phyloP scores from a whole-genome alignment of 2,888 invertebrate genomes.

The Synanthedon tipuliformis region DNA sequence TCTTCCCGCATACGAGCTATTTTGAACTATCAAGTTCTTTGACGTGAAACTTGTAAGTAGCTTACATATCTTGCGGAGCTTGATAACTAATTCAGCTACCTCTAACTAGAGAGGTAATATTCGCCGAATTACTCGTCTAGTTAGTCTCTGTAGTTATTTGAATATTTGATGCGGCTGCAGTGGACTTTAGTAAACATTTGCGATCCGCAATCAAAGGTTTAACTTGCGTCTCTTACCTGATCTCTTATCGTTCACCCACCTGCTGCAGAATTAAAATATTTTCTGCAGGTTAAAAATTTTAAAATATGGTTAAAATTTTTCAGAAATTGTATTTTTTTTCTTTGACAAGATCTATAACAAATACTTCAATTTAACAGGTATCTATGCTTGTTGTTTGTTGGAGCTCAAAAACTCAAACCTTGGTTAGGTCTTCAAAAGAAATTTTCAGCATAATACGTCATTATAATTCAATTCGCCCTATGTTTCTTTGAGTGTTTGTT shows the following conservation, averaged over 20 bases:
- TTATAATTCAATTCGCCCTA: not conserved
- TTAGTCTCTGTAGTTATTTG: constrained; percentile 52
- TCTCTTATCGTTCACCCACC: too few relatives aligned
- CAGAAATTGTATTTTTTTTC: too few relatives aligned
- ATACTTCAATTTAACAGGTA: too few relatives aligned
- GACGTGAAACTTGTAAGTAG: constrained; percentile 54
- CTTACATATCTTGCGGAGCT: constrained; percentile 44
- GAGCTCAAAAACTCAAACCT: too few relatives aligned
- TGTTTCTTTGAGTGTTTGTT: not conserved
- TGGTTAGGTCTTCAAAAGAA: too few relatives aligned
- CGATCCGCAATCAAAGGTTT: constrained; percentile 59
- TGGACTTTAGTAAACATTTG: constrained; percentile 58
- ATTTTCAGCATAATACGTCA: constrained; percentile 1
- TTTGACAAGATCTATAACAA: too few relatives aligned
- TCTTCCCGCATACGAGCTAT: constrained; percentile 19
- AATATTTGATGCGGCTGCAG: constrained; percentile 58
- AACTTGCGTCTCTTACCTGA: constrained; percentile 28
- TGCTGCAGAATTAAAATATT: too few relatives aligned
- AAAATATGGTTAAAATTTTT: too few relatives aligned
- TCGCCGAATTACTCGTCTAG: constrained; percentile 52
- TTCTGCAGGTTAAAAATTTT: too few relatives aligned
- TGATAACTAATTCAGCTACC: constrained; percentile 17
- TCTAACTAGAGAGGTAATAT: constrained; percentile 28
- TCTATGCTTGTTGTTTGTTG: too few relatives aligned
- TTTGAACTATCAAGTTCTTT: constrained; percentile 43